Conservation (phyloP, 2,888 invertebrate species). For the Andrena bucephala region DNA sequence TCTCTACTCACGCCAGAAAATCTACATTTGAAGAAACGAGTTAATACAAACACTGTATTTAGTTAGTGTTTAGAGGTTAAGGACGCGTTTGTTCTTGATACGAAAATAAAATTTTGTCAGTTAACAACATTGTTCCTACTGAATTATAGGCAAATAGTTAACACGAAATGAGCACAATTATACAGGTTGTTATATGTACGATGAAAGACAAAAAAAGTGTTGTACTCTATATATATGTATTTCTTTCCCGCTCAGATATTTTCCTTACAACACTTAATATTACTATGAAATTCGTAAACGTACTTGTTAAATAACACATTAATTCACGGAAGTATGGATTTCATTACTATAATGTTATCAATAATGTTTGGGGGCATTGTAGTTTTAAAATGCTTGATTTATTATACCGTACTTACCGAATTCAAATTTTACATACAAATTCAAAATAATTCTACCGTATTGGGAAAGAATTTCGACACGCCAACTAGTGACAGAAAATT, state of each 20-base stretch:
- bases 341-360: background rate
- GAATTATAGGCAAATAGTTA: background rate
- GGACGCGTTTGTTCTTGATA: background rate
- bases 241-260: background rate
- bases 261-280: background rate
- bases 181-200: background rate
- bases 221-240: background rate
- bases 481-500: too few relatives aligned
- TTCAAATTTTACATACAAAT: too few relatives aligned
- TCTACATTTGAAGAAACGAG: background rate
- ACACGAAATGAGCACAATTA: background rate
- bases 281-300: background rate
- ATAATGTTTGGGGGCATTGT: background rate
- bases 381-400: background rate
- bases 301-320: background rate
- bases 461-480: too few relatives aligned
- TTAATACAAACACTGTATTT: background rate
- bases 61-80: constrained; percentile 32
- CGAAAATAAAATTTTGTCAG: background rate
- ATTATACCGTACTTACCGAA: background rate
- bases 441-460: too few relatives aligned
- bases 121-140: background rate
- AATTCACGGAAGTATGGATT: background rate
- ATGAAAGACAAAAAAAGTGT: background rate
- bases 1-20: background rate